Conservation (phyloP, 2,797 vertebrate species). For the Sebastes wilsoni region DNA sequence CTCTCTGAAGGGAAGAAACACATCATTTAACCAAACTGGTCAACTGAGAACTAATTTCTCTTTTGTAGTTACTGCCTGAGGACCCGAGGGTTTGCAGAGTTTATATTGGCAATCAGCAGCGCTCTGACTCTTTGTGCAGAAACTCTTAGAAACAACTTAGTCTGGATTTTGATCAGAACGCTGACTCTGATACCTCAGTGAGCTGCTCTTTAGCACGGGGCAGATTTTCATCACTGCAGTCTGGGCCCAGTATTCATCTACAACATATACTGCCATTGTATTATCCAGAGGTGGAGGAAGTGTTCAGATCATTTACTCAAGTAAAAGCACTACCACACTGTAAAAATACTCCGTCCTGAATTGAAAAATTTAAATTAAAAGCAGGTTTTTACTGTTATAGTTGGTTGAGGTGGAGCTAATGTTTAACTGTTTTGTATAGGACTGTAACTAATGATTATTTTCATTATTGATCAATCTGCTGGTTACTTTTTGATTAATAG, state of each 20-base stretch:
- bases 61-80: conserved; percentile 79
- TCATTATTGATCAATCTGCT: too few species aligned
- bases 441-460: too few species aligned
- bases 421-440: too few species aligned
- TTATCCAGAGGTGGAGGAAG: background rate
- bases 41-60: conserved; percentile 82
- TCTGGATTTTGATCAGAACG: conserved; percentile 64
- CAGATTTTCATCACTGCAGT: conserved; percentile 10
- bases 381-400: too few species aligned
- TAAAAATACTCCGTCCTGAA: too few species aligned
- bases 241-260: conserved; percentile 1
- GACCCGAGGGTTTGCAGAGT: conserved; percentile 72
- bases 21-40: conserved; percentile 83
- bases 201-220: conserved; percentile 13
- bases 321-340: too few species aligned
- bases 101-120: conserved; percentile 78
- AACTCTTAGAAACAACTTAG: conserved; percentile 70
- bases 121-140: conserved; percentile 63
- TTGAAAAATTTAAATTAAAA: too few species aligned
- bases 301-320: too few species aligned
- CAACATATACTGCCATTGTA: background rate
- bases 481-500: too few species aligned
- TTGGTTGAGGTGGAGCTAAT: too few species aligned
- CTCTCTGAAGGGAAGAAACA: conserved; percentile 78
- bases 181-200: conserved; percentile 49